These are phyloP conservation scores for Channa maculata DNA, from an alignment of 2,113 vertebrate genomes.

Conservation along the genomic window DNA sequence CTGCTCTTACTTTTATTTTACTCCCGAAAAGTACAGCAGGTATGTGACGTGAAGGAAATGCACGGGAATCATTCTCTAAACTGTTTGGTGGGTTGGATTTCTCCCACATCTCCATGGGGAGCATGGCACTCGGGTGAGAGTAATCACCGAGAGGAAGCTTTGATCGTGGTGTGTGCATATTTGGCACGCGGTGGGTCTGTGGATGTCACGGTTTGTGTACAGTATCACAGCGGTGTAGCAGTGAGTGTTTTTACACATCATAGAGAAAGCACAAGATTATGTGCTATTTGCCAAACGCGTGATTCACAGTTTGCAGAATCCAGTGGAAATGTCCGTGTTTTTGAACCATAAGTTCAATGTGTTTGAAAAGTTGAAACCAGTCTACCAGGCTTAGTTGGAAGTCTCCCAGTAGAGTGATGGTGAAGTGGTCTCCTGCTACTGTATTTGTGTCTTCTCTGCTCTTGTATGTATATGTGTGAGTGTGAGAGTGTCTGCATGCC, in stretches of 20 bases:
- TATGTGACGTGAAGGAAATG: constrained; percentile 16
- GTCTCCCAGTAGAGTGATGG: constrained; percentile 37
- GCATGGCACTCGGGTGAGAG: constrained; percentile 22
- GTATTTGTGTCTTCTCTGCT: constrained; percentile 31
- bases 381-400: constrained; percentile 57
- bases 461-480: neutral
- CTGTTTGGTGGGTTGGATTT: constrained; percentile 18
- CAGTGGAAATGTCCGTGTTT: constrained; percentile 4
- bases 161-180: constrained; percentile 18
- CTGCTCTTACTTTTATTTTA: constrained; percentile 34
- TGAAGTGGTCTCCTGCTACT: constrained; percentile 41
- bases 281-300: neutral
- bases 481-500: constrained; percentile 3
- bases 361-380: constrained; percentile 56
- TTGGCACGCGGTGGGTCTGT: constrained; percentile 26
- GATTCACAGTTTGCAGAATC: neutral
- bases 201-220: neutral
- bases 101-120: constrained; percentile 17
- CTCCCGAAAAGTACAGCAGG: constrained; percentile 8
- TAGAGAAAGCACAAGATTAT: neutral
- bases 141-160: constrained; percentile 37
- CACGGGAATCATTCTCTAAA: constrained; percentile 12
- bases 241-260: constrained; percentile 6
- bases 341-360: constrained; percentile 36
- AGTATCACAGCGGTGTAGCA: neutral